Percentiles rank a stretch among this genome's conserved stretches.
These are phyloP conservation scores for Eurytoma adleriae DNA, from an alignment of 2,888 invertebrate genomes.

Conservation along the genomic window DNA sequence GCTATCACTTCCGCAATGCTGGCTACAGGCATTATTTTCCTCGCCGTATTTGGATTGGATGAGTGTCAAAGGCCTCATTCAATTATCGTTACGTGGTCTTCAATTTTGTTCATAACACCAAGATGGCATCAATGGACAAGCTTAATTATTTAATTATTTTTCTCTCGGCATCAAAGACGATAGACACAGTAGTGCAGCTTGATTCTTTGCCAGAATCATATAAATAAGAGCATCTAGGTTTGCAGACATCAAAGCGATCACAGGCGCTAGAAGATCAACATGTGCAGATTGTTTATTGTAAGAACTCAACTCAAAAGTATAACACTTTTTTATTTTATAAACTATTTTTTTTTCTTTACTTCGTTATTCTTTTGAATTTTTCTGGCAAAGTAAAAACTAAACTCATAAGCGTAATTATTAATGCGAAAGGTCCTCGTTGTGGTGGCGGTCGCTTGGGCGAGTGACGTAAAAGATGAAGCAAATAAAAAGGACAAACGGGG, in stretches of 20 bases:
- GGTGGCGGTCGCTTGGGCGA: conserved; percentile 59
- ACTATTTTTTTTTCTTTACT: not conserved
- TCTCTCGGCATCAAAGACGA: conserved; percentile 20
- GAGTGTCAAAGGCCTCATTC: conserved; percentile 61
- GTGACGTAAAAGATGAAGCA: conserved; percentile 44
- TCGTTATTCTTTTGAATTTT: not conserved
- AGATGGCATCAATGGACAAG: conserved; percentile 57
- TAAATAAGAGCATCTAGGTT: conserved; percentile 61
- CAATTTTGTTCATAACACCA: conserved; percentile 66
- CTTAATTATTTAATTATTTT: conserved; percentile 71
- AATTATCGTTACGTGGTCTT: conserved; percentile 68
- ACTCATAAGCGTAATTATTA: not conserved
- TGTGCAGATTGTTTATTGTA: conserved; percentile 68
- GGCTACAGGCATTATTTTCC: conserved; percentile 15
- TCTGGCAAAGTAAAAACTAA: too few relatives aligned
- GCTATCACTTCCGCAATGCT: conserved; percentile 40
- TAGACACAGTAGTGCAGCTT: not conserved
- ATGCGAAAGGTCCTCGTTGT: conserved; percentile 57
- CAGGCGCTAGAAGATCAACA: conserved; percentile 62
- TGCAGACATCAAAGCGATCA: conserved; percentile 62
- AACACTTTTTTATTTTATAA: not conserved
- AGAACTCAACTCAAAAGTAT: conserved; percentile 8
- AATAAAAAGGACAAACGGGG: conserved; percentile 70
- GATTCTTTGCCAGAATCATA: conserved; percentile 53
- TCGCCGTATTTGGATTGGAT: conserved; percentile 20